Conservation (phyloP, 2,888 invertebrate species). For the Acanthosepion esculentum region DNA sequence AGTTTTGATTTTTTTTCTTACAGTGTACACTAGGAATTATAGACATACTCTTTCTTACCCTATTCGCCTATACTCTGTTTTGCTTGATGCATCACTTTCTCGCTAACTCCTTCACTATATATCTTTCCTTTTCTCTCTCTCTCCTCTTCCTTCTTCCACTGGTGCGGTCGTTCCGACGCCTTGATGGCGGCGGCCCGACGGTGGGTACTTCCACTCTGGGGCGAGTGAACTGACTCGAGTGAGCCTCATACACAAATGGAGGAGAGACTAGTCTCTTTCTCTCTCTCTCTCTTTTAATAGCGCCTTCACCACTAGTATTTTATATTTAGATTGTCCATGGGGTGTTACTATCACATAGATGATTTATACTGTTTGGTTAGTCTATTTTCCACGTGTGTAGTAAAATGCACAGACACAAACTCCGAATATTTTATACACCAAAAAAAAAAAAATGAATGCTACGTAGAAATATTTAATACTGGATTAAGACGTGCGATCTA, state of each 20-base stretch:
- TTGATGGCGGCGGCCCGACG: background rate
- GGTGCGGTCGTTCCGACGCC: background rate
- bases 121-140: too few relatives aligned
- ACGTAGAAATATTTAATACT: too few relatives aligned
- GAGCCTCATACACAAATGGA: too few relatives aligned
- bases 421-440: background rate
- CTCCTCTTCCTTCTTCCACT: background rate
- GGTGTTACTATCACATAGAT: background rate
- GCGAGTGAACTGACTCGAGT: background rate
- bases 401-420: background rate
- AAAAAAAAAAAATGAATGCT: too few relatives aligned
- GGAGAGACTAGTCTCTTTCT: background rate
- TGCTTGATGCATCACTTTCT: background rate
- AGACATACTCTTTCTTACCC: too few relatives aligned
- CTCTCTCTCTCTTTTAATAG: background rate
- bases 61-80: background rate
- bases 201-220: slow-evolving; percentile 22
- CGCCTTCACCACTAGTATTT: background rate
- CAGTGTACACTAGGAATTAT: too few relatives aligned
- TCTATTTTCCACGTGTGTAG: slow-evolving; percentile 11
- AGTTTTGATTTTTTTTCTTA: too few relatives aligned
- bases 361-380: background rate
- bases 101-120: too few relatives aligned
- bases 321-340: background rate
- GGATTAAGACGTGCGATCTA: too few relatives aligned